Percentiles rank a stretch among this genome's conserved stretches.
phyloP scores from a whole-genome alignment of 1,140 invertebrate species.

The Drosophila nebulosa region DNA sequence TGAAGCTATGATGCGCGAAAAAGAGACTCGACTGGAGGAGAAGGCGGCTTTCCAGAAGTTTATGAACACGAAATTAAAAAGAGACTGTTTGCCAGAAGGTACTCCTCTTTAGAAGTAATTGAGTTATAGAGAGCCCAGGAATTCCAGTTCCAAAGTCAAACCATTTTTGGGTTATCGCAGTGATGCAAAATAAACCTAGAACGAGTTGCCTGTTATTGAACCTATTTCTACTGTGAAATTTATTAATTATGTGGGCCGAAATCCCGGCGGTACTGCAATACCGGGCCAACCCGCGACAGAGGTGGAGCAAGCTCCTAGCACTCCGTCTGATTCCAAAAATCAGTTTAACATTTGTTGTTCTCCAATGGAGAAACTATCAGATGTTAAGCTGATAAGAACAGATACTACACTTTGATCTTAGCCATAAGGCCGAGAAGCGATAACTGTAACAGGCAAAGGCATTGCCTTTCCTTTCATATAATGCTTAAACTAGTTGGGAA shows the following conservation, averaged over 20 bases:
- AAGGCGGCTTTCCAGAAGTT: neutral
- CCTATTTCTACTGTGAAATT: too few species aligned
- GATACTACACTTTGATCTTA: constrained; percentile 84
- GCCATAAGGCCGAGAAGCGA: constrained; percentile 82
- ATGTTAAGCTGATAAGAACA: constrained; percentile 87
- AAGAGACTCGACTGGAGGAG: neutral
- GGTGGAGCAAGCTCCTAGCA: constrained; percentile 82
- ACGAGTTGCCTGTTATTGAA: too few species aligned
- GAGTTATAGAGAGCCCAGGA: too few species aligned
- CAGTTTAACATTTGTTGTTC: constrained; percentile 85
- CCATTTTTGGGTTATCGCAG: too few species aligned
- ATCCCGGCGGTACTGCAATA: constrained; percentile 82
- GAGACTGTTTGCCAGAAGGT: too few species aligned
- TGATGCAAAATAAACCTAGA: too few species aligned
- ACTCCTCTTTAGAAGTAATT: too few species aligned
- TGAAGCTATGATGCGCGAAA: neutral
- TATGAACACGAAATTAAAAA: neutral
- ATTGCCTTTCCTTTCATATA: neutral
- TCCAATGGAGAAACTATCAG: constrained; percentile 84
- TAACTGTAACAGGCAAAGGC: constrained; percentile 12
- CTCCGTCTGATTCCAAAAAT: constrained; percentile 83
- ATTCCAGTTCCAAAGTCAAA: too few species aligned
- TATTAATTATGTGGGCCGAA: constrained; percentile 34
- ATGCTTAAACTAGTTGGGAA: neutral
- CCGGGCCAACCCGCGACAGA: constrained; percentile 83